These are phyloP conservation scores for Helarctos malayanus DNA, from an alignment of 2,797 vertebrate genomes.

Conservation along the genomic window DNA sequence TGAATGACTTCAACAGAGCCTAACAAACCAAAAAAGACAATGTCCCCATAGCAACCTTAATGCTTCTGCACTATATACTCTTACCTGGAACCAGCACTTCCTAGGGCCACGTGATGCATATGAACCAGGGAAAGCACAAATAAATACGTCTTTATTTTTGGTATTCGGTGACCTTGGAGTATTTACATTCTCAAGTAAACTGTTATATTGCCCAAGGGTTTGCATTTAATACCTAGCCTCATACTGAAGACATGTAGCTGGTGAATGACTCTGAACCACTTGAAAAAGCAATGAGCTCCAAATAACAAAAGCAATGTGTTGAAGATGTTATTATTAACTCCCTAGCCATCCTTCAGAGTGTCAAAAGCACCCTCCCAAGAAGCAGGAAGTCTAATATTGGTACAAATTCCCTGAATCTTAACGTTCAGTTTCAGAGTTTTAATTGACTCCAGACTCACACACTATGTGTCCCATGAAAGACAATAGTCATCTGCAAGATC, in stretches of 20 bases:
- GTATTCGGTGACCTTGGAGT: neutral
- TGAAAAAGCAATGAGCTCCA: conserved; percentile 65
- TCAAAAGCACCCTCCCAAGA: conserved; percentile 56
- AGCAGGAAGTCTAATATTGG: conserved; percentile 64
- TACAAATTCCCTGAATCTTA: conserved; percentile 66
- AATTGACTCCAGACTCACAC: conserved; percentile 73
- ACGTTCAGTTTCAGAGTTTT: conserved; percentile 71
- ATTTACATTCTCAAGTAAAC: conserved; percentile 39
- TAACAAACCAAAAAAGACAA: neutral
- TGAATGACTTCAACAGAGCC: neutral
- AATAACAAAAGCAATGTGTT: conserved; percentile 72
- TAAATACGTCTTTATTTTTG: neutral
- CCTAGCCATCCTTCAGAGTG: conserved; percentile 54
- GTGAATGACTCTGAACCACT: conserved; percentile 69
- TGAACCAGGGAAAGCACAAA: neutral
- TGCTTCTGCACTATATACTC: neutral
- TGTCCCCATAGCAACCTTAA: neutral
- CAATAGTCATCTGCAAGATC: conserved; percentile 20
- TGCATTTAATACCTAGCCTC: conserved; percentile 52
- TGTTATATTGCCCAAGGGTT: conserved; percentile 15
- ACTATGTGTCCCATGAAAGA: conserved; percentile 57
- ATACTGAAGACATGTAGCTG: neutral
- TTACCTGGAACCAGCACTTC: neutral
- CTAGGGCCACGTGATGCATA: neutral
- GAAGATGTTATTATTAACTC: conserved; percentile 78